Percentiles rank a stretch among this genome's conserved stretches.
phyloP scores from a whole-genome alignment of 2,113 vertebrate species.

The Bambusicola thoracicus region DNA sequence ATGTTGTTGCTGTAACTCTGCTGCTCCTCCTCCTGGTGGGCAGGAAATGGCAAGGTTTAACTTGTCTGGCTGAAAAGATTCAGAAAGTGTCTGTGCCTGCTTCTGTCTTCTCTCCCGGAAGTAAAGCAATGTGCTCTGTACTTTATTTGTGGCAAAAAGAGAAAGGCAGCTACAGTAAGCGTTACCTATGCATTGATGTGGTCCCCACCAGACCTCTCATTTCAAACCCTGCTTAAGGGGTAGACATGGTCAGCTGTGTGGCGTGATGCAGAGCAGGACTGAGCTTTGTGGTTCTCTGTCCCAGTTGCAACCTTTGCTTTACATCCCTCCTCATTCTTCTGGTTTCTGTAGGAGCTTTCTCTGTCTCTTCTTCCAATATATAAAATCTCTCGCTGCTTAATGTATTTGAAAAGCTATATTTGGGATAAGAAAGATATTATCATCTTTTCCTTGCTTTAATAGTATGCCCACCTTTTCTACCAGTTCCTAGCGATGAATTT shows the following conservation, averaged over 20 bases:
- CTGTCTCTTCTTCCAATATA: neutral
- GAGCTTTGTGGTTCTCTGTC: neutral
- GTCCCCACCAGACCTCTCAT: neutral
- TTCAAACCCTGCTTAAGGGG: neutral
- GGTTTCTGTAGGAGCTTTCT: neutral
- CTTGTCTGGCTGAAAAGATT: neutral
- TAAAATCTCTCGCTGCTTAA: neutral
- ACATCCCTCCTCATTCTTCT: neutral
- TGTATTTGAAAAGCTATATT: neutral
- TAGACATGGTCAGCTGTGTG: neutral
- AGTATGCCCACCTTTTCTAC: neutral
- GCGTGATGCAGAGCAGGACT: rapidly evolving
- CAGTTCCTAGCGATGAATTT: neutral
- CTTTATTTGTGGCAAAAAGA: neutral
- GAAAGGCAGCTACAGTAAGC: neutral
- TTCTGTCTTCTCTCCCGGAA: neutral
- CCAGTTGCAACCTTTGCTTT: neutral
- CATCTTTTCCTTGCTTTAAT: neutral
- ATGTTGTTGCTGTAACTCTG: neutral
- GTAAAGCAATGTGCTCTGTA: neutral
- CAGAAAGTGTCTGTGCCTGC: neutral
- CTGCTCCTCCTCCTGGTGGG: neutral
- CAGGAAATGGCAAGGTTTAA: neutral
- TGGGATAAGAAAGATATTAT: neutral
- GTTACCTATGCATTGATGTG: neutral